Conservation (phyloP, 2,888 invertebrate genomes). For the Agonopterix arenella region DNA sequence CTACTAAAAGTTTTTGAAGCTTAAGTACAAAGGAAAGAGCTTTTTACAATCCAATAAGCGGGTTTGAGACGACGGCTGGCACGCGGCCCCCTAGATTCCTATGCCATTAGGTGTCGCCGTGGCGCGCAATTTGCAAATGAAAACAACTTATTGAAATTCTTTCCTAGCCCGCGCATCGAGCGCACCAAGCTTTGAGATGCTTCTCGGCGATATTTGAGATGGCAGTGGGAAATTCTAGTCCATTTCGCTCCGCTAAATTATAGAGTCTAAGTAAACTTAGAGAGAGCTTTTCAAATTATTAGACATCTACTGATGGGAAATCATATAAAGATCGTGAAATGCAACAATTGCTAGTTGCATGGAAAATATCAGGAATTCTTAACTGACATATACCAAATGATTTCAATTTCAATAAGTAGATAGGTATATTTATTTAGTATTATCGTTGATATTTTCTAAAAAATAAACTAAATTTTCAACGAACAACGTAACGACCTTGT, state of each 20-base stretch:
- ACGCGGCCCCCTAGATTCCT: slow-evolving; percentile 57
- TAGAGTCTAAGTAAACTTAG: not conserved
- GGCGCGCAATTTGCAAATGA: slow-evolving; percentile 74
- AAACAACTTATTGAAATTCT: slow-evolving; percentile 77
- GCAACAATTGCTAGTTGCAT: too few species aligned
- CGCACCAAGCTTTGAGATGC: slow-evolving; percentile 30
- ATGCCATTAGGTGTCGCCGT: slow-evolving; percentile 71
- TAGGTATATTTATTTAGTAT: too few species aligned
- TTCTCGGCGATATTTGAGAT: slow-evolving; percentile 42
- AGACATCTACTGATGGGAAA: too few species aligned
- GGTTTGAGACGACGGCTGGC: slow-evolving; percentile 25
- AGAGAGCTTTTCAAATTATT: not conserved
- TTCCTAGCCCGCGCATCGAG: slow-evolving; percentile 47
- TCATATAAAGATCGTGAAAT: too few species aligned
- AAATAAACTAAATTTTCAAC: too few species aligned
- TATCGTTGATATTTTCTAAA: too few species aligned
- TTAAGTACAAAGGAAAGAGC: slow-evolving; percentile 15
- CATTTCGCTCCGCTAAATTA: slow-evolving; percentile 16
- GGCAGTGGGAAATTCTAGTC: slow-evolving; percentile 30
- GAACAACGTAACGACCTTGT: not conserved
- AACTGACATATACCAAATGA: too few species aligned
- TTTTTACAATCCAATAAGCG: slow-evolving; percentile 60
- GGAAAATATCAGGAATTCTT: too few species aligned
- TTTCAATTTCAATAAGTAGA: too few species aligned
- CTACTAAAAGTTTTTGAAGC: slow-evolving; percentile 2